Percentiles rank a stretch among this genome's conserved stretches.
These are phyloP conservation scores for Gonatopus flavifemur DNA, from an alignment of 1,140 invertebrate genomes.

Conservation along the genomic window DNA sequence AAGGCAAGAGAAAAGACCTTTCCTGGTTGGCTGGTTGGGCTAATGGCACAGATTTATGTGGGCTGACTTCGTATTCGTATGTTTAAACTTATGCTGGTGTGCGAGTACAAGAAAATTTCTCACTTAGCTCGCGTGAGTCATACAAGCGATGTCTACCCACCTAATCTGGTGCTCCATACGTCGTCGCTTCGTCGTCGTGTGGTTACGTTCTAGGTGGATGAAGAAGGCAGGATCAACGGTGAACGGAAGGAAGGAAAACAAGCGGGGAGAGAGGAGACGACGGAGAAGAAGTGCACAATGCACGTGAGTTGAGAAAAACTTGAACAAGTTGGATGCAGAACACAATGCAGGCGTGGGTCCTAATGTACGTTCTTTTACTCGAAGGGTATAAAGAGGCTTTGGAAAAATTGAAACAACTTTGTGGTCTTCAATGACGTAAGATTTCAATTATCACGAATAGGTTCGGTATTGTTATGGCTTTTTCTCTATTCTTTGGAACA, in stretches of 20 bases:
- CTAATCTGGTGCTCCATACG: conserved; percentile 35
- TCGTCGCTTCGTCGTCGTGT: too few species aligned
- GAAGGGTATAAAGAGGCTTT: too few species aligned
- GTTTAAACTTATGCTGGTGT: too few species aligned
- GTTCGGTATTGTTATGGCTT: too few species aligned
- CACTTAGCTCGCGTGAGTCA: conserved; percentile 34
- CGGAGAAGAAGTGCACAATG: conserved; percentile 21
- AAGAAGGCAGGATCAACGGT: too few species aligned
- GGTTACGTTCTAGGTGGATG: too few species aligned
- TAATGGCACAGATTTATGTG: conserved; percentile 39
- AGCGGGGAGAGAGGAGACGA: conserved; percentile 13
- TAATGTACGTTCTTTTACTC: too few species aligned
- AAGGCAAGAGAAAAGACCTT: conserved; percentile 34
- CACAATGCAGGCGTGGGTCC: conserved; percentile 40
- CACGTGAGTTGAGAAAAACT: conserved; percentile 27
- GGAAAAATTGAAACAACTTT: too few species aligned
- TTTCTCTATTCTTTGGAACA: too few species aligned
- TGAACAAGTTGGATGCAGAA: conserved; percentile 37
- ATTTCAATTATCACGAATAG: too few species aligned
- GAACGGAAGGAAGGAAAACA: conserved; percentile 4
- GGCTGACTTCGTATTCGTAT: conserved; percentile 40
- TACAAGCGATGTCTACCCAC: conserved; percentile 39
- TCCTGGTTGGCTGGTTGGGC: conserved; percentile 23
- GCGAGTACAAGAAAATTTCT: conserved; percentile 29
- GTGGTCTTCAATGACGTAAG: too few species aligned